These are phyloP conservation scores for Poeciliopsis prolifica DNA, from an alignment of 2,113 vertebrate species.

Conservation along the genomic window DNA sequence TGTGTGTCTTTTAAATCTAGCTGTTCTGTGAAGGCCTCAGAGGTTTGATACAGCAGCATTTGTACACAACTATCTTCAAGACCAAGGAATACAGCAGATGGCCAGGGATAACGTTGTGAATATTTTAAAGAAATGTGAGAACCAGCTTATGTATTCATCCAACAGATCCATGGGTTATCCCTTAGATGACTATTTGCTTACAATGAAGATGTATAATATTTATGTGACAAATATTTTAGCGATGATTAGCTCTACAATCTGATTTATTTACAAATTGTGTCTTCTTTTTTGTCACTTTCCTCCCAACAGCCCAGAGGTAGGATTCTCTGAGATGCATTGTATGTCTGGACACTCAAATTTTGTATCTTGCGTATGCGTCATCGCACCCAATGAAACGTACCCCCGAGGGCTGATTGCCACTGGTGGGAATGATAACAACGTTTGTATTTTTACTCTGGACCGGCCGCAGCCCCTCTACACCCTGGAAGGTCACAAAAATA, in stretches of 20 bases:
- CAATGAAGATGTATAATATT: not conserved
- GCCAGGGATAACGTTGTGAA: too few species aligned
- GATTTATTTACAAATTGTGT: not conserved
- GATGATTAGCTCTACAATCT: not conserved
- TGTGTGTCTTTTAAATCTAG: not conserved
- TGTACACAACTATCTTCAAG: not conserved
- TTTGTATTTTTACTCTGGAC: slow-evolving; percentile 93
- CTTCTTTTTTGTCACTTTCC: not conserved
- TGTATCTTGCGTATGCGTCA: slow-evolving; percentile 94
- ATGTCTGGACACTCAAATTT: slow-evolving; percentile 95
- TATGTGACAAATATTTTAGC: not conserved
- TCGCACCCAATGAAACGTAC: slow-evolving; percentile 90
- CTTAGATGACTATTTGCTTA: not conserved
- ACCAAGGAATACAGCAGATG: not conserved
- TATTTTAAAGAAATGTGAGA: not conserved
- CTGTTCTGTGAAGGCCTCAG: not conserved
- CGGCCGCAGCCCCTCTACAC: slow-evolving; percentile 84
- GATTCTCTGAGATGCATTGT: slow-evolving; percentile 91
- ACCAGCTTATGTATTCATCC: not conserved
- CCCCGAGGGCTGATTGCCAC: slow-evolving; percentile 93
- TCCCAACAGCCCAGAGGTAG: slow-evolving; percentile 84
- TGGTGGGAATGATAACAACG: slow-evolving; percentile 94
- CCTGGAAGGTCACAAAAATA: slow-evolving; percentile 93
- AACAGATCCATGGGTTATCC: not conserved
- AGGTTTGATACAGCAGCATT: not conserved